A percentile compares a stretch with the other conserved stretches of the same genome.
Evolutionary conservation across 2,113 vertebrate genomes (phyloP).

Genomic region (Stegostoma tigrinum): DNA sequence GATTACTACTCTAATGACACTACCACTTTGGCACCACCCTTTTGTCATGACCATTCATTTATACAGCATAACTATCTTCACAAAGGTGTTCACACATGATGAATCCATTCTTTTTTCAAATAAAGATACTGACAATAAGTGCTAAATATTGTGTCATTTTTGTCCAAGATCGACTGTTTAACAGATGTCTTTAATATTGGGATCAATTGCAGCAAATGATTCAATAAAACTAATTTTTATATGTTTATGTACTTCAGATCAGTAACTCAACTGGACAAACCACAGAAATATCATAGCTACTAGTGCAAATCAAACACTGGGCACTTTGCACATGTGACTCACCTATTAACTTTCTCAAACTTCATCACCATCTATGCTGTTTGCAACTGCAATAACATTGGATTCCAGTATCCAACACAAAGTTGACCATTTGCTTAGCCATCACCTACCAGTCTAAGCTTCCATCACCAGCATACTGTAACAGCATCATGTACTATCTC

Average conservation of each 20-base stretch:
- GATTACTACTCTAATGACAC: no score
- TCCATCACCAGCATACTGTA: neutral
- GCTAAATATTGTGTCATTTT: neutral
- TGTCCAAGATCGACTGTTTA: neutral
- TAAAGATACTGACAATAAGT: neutral
- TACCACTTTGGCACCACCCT: no score
- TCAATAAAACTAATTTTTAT: neutral
- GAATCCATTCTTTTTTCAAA: neutral
- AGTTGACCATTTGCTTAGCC: neutral
- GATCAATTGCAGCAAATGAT: neutral
- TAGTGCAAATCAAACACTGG: neutral
- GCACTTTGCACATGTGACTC: neutral
- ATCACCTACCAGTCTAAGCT: neutral
- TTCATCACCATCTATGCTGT: neutral
- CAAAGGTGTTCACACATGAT: neutral
- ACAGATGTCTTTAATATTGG: neutral
- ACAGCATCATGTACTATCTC: neutral
- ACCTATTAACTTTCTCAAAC: neutral
- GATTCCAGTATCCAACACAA: neutral
- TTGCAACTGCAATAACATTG: neutral
- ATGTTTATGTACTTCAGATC: neutral
- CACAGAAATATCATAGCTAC: neutral
- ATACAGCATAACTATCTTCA: neutral
- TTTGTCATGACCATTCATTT: no score
- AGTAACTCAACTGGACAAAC: neutral